These are phyloP conservation scores for Clivina fossor DNA, from an alignment of 2,888 invertebrate genomes.

Conservation along the genomic window DNA sequence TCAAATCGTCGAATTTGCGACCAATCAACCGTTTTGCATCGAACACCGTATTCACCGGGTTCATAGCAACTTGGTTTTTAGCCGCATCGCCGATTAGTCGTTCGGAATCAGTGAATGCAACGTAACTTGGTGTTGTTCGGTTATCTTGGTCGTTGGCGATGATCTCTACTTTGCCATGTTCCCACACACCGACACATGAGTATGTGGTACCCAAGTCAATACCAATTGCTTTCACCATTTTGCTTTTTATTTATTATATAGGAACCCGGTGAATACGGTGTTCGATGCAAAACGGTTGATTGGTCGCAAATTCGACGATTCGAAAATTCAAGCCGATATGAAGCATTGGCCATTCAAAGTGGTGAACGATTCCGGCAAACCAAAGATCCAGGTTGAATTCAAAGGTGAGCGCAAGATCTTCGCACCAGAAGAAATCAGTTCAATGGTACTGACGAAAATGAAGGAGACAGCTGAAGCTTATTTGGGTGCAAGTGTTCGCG, in stretches of 20 bases:
- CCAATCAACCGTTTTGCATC: constrained; percentile 64
- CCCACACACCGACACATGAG: constrained; percentile 81
- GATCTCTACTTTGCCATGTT: constrained; percentile 80
- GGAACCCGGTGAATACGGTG: constrained; percentile 74
- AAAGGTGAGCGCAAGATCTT: constrained; percentile 66
- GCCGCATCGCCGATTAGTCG: constrained; percentile 70
- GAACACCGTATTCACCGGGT: constrained; percentile 73
- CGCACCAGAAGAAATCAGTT: constrained; percentile 70
- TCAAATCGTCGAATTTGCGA: constrained; percentile 67
- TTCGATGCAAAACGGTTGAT: constrained; percentile 65
- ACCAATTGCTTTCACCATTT: constrained; percentile 60
- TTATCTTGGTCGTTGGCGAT: constrained; percentile 90
- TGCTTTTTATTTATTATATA: no score
- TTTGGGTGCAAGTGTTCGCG: constrained; percentile 64
- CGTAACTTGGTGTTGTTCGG: constrained; percentile 80
- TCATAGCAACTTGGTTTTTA: constrained; percentile 71
- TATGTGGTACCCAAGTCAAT: constrained; percentile 87
- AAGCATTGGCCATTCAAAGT: constrained; percentile 79
- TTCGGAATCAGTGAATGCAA: constrained; percentile 71
- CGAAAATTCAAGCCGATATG: constrained; percentile 72
- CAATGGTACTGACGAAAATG: constrained; percentile 65
- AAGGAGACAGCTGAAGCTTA: constrained; percentile 71
- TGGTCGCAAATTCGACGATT: constrained; percentile 69
- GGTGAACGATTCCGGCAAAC: constrained; percentile 61
- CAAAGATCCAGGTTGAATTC: constrained; percentile 64